Conservation (phyloP, 2,113 vertebrate species). For the Mugil cephalus region DNA sequence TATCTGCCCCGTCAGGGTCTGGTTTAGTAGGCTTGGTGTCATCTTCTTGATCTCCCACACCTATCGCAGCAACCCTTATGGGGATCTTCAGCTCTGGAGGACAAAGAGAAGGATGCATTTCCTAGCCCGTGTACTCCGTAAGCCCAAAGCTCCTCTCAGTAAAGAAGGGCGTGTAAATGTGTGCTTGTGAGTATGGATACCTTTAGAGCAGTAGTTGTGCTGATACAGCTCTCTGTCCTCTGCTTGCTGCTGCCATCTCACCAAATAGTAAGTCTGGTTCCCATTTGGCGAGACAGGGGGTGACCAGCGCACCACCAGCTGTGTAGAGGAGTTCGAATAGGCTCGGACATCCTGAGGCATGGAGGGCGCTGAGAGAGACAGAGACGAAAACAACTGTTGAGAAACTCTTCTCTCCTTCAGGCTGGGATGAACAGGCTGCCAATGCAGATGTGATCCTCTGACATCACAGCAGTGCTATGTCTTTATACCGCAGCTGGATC, state of each 20-base stretch:
- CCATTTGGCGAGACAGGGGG: conserved; percentile 93
- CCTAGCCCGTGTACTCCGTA: background rate
- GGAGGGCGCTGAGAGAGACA: conserved; percentile 87
- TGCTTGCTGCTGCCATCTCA: conserved; percentile 96
- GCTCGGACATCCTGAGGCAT: conserved; percentile 94
- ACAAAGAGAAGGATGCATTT: background rate
- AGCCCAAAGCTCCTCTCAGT: background rate
- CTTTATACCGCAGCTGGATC: conserved; percentile 61
- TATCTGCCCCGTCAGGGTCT: conserved; percentile 86
- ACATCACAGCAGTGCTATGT: conserved; percentile 39
- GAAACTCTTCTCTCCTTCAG: conserved; percentile 24
- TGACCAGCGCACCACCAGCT: conserved; percentile 95
- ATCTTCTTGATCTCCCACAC: conserved; percentile 90
- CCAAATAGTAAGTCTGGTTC: conserved; percentile 94
- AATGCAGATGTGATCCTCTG: conserved; percentile 54
- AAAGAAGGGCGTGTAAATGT: background rate
- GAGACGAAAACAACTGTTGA: background rate
- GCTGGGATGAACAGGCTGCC: conserved; percentile 14
- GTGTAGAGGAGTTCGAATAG: conserved; percentile 94
- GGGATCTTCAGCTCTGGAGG: conserved; percentile 92
- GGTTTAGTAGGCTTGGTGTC: conserved; percentile 90
- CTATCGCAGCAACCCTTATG: conserved; percentile 89
- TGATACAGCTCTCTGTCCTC: conserved; percentile 95
- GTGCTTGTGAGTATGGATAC: conserved; percentile 69
- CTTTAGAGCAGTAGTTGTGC: conserved; percentile 98